phyloP scores from a whole-genome alignment of 2,888 invertebrate genomes.

The Vesta saturnalis region DNA sequence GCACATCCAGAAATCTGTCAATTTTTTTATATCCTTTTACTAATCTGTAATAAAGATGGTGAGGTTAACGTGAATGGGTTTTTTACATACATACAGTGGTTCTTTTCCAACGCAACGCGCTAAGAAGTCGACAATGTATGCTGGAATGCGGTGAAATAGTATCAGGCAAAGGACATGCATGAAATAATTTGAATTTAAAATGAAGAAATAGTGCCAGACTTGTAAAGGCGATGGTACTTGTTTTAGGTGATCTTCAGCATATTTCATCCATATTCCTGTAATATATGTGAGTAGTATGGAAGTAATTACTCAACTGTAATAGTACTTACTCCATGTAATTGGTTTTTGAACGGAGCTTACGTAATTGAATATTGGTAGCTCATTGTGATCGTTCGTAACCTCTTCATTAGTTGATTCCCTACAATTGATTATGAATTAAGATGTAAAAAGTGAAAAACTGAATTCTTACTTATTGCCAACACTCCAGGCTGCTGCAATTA shows the following conservation, averaged over 20 bases:
- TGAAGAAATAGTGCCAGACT: constrained; percentile 62
- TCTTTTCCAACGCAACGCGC: constrained; percentile 60
- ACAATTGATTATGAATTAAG: not conserved
- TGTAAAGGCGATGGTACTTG: constrained; percentile 65
- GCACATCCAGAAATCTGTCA: constrained; percentile 77
- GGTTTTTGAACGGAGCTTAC: constrained; percentile 38
- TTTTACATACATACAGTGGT: constrained; percentile 62
- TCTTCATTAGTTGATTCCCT: not conserved
- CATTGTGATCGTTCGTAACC: not conserved
- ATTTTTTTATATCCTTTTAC: constrained; percentile 81
- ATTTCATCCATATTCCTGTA: constrained; percentile 75
- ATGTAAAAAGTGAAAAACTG: not conserved
- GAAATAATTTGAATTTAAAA: constrained; percentile 53
- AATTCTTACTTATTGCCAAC: constrained; percentile 39
- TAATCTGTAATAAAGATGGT: constrained; percentile 67
- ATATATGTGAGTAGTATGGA: constrained; percentile 58
- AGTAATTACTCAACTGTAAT: not conserved
- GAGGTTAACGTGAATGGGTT: not conserved
- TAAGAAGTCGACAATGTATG: constrained; percentile 67
- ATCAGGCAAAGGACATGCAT: constrained; percentile 62
- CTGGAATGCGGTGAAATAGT: constrained; percentile 71
- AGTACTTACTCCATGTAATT: constrained; percentile 44
- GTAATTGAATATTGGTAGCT: constrained; percentile 28
- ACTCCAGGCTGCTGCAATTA: constrained; percentile 69
- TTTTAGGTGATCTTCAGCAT: constrained; percentile 65